phyloP scores from a whole-genome alignment of 2,888 invertebrate genomes.

The Bruchidius siliquastri region DNA sequence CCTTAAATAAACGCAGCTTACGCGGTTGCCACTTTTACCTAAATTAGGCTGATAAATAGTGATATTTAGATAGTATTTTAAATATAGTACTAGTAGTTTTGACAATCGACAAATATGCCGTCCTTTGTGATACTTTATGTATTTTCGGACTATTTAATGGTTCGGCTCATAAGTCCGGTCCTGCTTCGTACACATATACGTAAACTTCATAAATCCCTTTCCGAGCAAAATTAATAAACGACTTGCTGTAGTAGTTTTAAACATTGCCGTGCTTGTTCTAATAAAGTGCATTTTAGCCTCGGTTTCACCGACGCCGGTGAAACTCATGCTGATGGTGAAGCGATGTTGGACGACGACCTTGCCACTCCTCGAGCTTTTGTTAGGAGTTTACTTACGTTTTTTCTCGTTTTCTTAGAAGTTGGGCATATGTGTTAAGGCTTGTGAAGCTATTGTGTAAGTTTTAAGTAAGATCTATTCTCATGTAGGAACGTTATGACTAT shows the following conservation, averaged over 20 bases:
- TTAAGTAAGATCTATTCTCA: background rate
- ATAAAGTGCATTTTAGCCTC: constrained; percentile 3
- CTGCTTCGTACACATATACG: background rate
- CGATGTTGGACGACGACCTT: background rate
- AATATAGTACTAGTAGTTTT: too few relatives aligned
- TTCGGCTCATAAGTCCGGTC: too few relatives aligned
- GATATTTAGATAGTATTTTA: too few relatives aligned
- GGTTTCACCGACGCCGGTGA: background rate
- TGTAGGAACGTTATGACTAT: background rate
- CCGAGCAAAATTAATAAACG: constrained; percentile 7
- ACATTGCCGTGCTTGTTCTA: constrained; percentile 4
- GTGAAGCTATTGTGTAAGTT: background rate
- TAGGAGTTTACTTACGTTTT: background rate
- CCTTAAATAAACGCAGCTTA: too few relatives aligned
- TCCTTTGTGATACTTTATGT: too few relatives aligned
- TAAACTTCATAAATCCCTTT: background rate
- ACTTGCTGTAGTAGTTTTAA: constrained; percentile 4
- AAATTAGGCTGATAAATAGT: too few relatives aligned
- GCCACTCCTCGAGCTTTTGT: background rate
- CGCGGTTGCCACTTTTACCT: too few relatives aligned
- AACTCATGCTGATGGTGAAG: background rate
- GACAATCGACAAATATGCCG: too few relatives aligned
- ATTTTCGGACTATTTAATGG: too few relatives aligned
- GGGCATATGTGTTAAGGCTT: background rate
- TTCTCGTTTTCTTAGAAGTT: background rate